Evolutionary conservation across 2,113 vertebrate species (phyloP).

Genomic region (Callospermophilus lateralis): DNA sequence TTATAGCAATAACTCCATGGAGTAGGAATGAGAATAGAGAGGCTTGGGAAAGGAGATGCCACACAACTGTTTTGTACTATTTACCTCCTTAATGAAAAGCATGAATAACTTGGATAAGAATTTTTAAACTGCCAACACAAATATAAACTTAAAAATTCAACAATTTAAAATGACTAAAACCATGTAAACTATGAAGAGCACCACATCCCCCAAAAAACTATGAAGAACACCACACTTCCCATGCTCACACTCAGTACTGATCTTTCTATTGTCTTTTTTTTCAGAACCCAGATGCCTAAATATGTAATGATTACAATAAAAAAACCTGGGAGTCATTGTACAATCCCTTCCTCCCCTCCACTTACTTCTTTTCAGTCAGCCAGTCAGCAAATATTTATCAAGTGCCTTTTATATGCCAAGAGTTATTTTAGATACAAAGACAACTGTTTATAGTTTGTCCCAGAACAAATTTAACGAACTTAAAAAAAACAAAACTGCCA

Average conservation of each 20-base stretch:
- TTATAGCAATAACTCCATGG: constrained; percentile 6
- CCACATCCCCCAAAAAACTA: background rate
- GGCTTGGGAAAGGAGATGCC: background rate
- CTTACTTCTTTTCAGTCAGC: background rate
- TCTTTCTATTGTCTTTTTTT: constrained; percentile 27
- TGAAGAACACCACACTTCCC: constrained; percentile 20
- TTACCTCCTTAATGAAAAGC: background rate
- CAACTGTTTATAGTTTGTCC: background rate
- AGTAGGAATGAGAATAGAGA: background rate
- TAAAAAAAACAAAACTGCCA: constrained; percentile 9
- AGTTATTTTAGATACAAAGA: constrained; percentile 51
- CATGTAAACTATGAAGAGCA: constrained; percentile 54
- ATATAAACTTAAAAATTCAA: constrained; percentile 38
- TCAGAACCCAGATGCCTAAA: background rate
- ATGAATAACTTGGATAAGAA: background rate
- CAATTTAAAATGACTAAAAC: constrained; percentile 39
- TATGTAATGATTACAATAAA: too few species aligned
- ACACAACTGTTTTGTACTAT: background rate
- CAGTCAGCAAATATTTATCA: constrained; percentile 40
- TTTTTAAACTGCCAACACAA: constrained; percentile 42
- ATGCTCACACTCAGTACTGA: background rate
- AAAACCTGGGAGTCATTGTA: background rate
- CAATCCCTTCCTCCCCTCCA: background rate
- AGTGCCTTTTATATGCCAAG: constrained; percentile 6
- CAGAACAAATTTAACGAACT: constrained; percentile 38